A percentile compares a stretch with the other conserved stretches of the same genome.
phyloP scores from a whole-genome alignment of 2,888 invertebrate genomes.

The Mythimna albipuncta region DNA sequence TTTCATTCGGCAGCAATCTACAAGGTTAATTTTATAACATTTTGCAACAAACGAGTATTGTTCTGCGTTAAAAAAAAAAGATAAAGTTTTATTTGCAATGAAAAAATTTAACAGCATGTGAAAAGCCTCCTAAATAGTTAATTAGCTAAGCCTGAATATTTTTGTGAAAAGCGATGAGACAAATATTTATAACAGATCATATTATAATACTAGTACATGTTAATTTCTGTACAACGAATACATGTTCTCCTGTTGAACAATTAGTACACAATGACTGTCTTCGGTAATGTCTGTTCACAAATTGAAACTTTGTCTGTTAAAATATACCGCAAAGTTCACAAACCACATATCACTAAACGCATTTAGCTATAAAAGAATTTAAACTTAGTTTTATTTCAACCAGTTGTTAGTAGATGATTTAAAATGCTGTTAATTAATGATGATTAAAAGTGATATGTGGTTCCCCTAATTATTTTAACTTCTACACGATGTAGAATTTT shows the following conservation, averaged over 20 bases:
- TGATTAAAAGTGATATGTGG: neutral
- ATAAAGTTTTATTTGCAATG: neutral
- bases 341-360: neutral
- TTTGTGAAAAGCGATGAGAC: constrained; percentile 10
- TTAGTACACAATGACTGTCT: neutral
- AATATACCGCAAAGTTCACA: neutral
- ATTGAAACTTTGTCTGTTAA: neutral
- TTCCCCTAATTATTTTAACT: neutral
- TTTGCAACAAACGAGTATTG: constrained; percentile 2
- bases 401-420: neutral
- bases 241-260: constrained; percentile 9
- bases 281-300: constrained; percentile 12
- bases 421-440: neutral
- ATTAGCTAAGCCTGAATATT: constrained; percentile 29
- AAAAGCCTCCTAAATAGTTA: constrained; percentile 9
- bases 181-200: constrained; percentile 11
- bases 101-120: neutral
- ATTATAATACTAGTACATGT: constrained; percentile 3
- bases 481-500: too few species aligned
- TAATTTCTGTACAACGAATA: constrained; percentile 41
- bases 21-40: constrained; percentile 17
- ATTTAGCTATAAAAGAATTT: neutral
- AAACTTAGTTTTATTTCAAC: neutral
- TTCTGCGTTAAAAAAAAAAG: neutral
- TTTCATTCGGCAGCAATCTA: constrained; percentile 15